Percentiles rank a stretch among this genome's conserved stretches.
Evolutionary conservation across 37 sponge, comb jelly and placozoan genomes (phyloP).

Genomic region (Beroe ovata): DNA sequence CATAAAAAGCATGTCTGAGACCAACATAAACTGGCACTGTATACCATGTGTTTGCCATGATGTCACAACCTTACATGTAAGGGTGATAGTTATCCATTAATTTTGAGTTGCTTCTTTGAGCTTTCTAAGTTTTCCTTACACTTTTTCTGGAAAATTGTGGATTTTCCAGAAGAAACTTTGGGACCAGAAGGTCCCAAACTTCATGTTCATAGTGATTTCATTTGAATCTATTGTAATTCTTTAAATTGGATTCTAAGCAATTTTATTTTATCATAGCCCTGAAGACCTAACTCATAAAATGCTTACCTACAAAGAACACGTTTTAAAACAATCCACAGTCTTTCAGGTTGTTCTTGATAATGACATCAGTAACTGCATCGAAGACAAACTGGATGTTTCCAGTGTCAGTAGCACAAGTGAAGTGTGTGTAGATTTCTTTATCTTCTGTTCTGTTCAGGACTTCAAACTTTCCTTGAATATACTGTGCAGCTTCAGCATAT

Average conservation of each 20-base stretch:
- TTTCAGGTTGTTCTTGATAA: conserved; percentile 82
- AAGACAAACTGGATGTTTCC: conserved; percentile 87
- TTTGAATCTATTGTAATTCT: background rate
- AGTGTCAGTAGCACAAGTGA: conserved; percentile 94
- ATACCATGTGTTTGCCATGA: background rate
- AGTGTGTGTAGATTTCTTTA: conserved; percentile 89
- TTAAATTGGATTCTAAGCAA: conserved; percentile 40
- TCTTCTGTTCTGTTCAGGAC: conserved; percentile 72
- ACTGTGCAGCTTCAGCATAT: conserved; percentile 73
- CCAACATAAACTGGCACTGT: background rate
- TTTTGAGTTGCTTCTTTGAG: too few relatives aligned
- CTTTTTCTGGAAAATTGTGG: too few relatives aligned
- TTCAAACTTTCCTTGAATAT: conserved; percentile 76
- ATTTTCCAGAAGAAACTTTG: too few relatives aligned
- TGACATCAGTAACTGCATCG: conserved; percentile 88
- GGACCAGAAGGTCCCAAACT: too few relatives aligned
- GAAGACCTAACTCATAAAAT: conserved; percentile 53
- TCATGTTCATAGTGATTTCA: too few relatives aligned
- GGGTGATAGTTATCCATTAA: conserved; percentile 25
- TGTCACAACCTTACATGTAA: background rate
- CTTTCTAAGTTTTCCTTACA: too few relatives aligned
- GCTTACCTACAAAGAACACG: conserved; percentile 66
- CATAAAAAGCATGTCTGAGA: conserved; percentile 39
- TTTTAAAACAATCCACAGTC: conserved; percentile 78
- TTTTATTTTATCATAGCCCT: conserved; percentile 57